These are phyloP conservation scores for Micoletzkya japonica DNA, from an alignment of 2,888 invertebrate genomes.

Conservation along the genomic window DNA sequence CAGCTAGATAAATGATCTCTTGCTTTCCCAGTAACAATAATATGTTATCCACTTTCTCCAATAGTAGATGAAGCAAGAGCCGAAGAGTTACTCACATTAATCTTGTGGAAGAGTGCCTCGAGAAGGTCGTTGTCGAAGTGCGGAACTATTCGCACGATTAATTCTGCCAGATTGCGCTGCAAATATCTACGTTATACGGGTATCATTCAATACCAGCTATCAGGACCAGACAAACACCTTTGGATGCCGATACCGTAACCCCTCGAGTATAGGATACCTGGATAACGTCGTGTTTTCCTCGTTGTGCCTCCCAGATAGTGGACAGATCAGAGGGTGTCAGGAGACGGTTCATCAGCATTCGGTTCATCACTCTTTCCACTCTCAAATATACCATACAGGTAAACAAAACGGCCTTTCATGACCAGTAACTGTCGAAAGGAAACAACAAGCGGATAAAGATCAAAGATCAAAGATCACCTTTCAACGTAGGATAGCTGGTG, in stretches of 20 bases:
- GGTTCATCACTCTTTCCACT: neutral
- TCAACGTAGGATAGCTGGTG: conserved; percentile 33
- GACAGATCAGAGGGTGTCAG: conserved; percentile 14
- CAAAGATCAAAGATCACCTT: conserved; percentile 16
- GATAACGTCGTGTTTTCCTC: conserved; percentile 26
- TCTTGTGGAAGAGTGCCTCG: conserved; percentile 28
- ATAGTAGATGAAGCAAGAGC: no score
- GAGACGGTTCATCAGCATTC: neutral
- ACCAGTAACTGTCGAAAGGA: neutral
- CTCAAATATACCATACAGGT: neutral
- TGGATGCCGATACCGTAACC: no score
- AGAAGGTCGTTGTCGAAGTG: conserved; percentile 23
- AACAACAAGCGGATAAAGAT: neutral
- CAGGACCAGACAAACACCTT: no score
- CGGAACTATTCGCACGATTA: conserved; percentile 17
- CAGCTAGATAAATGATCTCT: no score
- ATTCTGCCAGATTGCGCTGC: conserved; percentile 24
- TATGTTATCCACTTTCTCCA: no score
- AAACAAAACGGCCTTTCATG: neutral
- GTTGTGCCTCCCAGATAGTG: conserved; percentile 26
- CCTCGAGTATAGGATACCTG: conserved; percentile 12
- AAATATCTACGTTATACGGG: no score
- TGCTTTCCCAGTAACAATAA: no score
- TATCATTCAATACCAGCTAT: no score
- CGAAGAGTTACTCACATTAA: no score